Percentiles rank a stretch among this genome's conserved stretches.
Evolutionary conservation across 2,113 vertebrate species (phyloP).

Genomic region (Amblyopsis rosae): DNA sequence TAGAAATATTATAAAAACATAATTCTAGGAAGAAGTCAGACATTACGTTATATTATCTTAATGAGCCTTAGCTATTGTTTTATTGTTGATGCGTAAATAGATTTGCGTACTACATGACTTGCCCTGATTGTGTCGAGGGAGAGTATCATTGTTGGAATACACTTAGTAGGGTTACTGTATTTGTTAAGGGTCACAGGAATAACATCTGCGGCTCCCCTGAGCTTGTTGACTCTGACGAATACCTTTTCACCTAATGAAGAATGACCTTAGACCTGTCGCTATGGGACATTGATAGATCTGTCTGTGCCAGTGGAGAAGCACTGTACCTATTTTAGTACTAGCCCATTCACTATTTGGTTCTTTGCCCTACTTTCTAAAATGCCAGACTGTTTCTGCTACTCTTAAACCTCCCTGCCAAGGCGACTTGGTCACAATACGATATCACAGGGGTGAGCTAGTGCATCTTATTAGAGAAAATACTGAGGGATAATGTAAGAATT

Average conservation of each 20-base stretch:
- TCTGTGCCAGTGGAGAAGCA: neutral
- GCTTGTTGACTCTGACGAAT: neutral
- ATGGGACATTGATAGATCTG: slow-evolving; percentile 25
- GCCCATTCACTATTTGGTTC: slow-evolving; percentile 11
- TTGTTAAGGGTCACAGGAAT: slow-evolving; percentile 9
- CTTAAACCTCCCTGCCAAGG: slow-evolving; percentile 29
- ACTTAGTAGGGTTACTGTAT: slow-evolving; percentile 59
- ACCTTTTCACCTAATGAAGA: slow-evolving; percentile 50
- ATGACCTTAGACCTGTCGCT: slow-evolving; percentile 40
- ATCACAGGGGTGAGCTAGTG: neutral
- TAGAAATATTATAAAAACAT: no score
- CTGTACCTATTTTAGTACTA: slow-evolving; percentile 8
- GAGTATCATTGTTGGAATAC: slow-evolving; percentile 56
- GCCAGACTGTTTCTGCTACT: slow-evolving; percentile 27
- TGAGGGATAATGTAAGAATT: no score
- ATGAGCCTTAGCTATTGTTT: slow-evolving; percentile 9
- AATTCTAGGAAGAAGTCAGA: no score
- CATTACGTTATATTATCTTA: no score
- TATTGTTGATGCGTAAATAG: slow-evolving; percentile 33
- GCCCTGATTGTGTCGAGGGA: slow-evolving; percentile 47
- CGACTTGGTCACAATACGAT: slow-evolving; percentile 22
- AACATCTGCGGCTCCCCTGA: slow-evolving; percentile 53
- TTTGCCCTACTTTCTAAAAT: slow-evolving; percentile 21
- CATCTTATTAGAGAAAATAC: slow-evolving; percentile 26
- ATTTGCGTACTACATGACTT: slow-evolving; percentile 22